These are phyloP conservation scores for Rhagium mordax DNA, from an alignment of 2,888 invertebrate genomes.

Conservation along the genomic window DNA sequence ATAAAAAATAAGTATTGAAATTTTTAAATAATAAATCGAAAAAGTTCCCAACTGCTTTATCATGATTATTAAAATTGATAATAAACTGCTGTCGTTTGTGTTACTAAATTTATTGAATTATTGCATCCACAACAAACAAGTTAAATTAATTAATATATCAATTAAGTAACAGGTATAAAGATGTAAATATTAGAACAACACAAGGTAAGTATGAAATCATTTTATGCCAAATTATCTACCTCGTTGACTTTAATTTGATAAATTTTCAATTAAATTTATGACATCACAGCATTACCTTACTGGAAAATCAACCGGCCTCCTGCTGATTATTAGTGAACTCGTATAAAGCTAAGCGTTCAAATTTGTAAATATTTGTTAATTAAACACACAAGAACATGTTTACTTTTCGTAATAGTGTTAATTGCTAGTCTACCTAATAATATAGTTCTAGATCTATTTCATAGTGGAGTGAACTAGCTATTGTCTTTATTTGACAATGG, in stretches of 20 bases:
- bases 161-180: too few species aligned
- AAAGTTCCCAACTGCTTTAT: too few species aligned
- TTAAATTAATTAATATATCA: too few species aligned
- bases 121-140: too few species aligned
- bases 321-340: background rate
- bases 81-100: too few species aligned
- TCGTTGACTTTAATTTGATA: background rate
- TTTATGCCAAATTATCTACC: background rate
- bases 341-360: background rate
- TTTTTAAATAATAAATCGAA: too few species aligned
- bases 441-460: slow-evolving; percentile 3
- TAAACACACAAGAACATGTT: slow-evolving; percentile 24
- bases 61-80: too few species aligned
- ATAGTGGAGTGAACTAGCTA: background rate
- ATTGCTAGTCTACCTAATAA: slow-evolving; percentile 6
- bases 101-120: too few species aligned
- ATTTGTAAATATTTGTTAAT: slow-evolving; percentile 34
- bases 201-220: background rate
- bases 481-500: slow-evolving; percentile 74
- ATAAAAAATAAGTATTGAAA: too few species aligned
- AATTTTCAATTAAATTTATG: slow-evolving; percentile 8
- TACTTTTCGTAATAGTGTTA: slow-evolving; percentile 8
- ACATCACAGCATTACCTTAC: background rate
- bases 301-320: background rate
- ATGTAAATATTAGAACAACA: too few species aligned